These are phyloP conservation scores for Silurus asotus DNA, from an alignment of 2,113 vertebrate genomes.

Conservation along the genomic window DNA sequence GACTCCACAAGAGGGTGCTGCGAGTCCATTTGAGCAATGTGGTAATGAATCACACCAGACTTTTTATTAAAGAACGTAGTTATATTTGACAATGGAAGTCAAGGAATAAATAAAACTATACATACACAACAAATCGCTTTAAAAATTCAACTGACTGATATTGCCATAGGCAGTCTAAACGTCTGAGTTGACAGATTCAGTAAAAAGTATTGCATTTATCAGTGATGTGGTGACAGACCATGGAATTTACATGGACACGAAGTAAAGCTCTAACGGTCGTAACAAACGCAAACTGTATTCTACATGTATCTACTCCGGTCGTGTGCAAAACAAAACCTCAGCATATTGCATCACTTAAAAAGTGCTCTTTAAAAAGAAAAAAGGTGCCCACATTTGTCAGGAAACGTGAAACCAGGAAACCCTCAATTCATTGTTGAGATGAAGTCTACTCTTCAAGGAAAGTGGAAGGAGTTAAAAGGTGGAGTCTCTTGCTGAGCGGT, in stretches of 20 bases:
- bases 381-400: conserved; percentile 64
- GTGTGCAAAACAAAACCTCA: conserved; percentile 68
- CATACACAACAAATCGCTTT: conserved; percentile 68
- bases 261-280: conserved; percentile 45
- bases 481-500: conserved; percentile 41
- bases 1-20: conserved; percentile 32
- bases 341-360: conserved; percentile 79
- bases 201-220: conserved; percentile 79
- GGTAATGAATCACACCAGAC: conserved; percentile 30
- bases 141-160: conserved; percentile 66
- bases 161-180: conserved; percentile 65
- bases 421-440: conserved; percentile 13
- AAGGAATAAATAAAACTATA: conserved; percentile 79
- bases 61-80: conserved; percentile 69
- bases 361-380: conserved; percentile 70
- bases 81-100: conserved; percentile 74
- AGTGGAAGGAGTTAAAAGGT: conserved; percentile 17
- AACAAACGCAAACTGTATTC: conserved; percentile 53
- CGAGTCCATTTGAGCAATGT: background rate
- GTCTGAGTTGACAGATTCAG: conserved; percentile 58
- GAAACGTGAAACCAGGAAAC: conserved; percentile 28
- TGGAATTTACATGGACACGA: conserved; percentile 29
- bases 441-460: conserved; percentile 39
- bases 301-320: conserved; percentile 49
- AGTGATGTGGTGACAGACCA: conserved; percentile 55